These are phyloP conservation scores for Planiliza haematocheilus DNA, from an alignment of 2,113 vertebrate genomes.

Conservation along the genomic window DNA sequence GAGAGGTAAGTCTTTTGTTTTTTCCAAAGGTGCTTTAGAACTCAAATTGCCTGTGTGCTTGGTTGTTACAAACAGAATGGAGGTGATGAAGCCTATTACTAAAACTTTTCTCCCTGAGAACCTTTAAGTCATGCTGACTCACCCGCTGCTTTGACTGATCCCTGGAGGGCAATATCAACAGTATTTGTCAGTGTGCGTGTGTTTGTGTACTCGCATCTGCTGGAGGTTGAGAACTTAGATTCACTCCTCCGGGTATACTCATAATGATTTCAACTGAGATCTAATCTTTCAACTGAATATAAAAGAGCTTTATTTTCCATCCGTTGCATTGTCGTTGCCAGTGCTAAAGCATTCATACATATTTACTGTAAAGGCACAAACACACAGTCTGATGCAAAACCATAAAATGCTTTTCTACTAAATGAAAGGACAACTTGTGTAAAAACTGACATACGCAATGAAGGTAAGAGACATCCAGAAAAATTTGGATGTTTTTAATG, in stretches of 20 bases:
- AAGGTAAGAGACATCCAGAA: no score
- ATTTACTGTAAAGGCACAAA: not conserved
- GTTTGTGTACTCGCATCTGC: slow-evolving; percentile 4
- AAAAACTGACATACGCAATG: no score
- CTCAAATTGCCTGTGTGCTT: slow-evolving; percentile 56
- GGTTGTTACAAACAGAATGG: slow-evolving; percentile 55
- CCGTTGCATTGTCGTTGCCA: not conserved
- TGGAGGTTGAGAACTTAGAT: not conserved
- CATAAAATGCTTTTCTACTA: no score
- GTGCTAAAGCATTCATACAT: not conserved
- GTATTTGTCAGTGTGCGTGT: slow-evolving; percentile 11
- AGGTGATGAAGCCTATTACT: slow-evolving; percentile 57
- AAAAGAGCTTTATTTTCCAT: slow-evolving; percentile 5
- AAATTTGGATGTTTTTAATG: no score
- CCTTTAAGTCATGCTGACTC: slow-evolving; percentile 52
- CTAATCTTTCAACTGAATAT: slow-evolving; percentile 15
- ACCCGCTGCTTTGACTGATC: slow-evolving; percentile 24
- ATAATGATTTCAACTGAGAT: slow-evolving; percentile 18
- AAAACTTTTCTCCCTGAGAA: slow-evolving; percentile 43
- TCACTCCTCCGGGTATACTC: slow-evolving; percentile 7
- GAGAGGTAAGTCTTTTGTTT: slow-evolving; percentile 61
- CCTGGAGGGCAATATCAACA: not conserved
- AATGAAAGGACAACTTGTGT: no score
- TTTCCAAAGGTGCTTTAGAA: slow-evolving; percentile 63
- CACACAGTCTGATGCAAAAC: not conserved